phyloP scores from a whole-genome alignment of 2,113 vertebrate species.

The Crotalus viridis region DNA sequence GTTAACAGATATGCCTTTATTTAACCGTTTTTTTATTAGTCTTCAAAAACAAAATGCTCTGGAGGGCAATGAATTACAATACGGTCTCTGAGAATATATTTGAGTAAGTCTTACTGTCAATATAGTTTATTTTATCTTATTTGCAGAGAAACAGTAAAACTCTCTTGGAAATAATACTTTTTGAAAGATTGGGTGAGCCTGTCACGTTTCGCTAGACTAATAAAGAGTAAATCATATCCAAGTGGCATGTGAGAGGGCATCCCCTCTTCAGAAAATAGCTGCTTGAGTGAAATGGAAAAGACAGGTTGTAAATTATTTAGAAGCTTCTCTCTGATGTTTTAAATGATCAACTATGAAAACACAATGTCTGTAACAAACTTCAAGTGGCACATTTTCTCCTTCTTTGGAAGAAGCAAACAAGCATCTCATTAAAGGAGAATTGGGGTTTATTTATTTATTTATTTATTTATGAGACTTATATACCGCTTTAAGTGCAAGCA shows the following conservation, averaged over 20 bases:
- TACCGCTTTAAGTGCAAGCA: no score
- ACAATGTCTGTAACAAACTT: conserved; percentile 46
- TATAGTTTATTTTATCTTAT: neutral
- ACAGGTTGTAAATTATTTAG: conserved; percentile 44
- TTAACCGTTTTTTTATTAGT: neutral
- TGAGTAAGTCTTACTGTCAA: neutral
- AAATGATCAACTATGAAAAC: conserved; percentile 50
- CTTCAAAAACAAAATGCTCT: conserved; percentile 14
- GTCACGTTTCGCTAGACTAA: conserved; percentile 41
- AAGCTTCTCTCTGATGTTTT: conserved; percentile 40
- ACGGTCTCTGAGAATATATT: conserved; percentile 40
- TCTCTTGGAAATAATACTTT: conserved; percentile 42
- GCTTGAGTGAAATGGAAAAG: conserved; percentile 50
- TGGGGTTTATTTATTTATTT: neutral
- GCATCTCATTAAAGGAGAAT: neutral
- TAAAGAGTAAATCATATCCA: conserved; percentile 54
- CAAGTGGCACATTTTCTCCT: neutral
- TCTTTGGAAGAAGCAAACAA: fast-evolving
- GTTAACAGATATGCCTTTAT: neutral
- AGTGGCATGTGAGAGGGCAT: conserved; percentile 36
- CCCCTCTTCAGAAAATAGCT: neutral
- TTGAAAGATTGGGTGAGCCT: conserved; percentile 50
- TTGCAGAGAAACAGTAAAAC: conserved; percentile 27
- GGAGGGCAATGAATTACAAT: conserved; percentile 50
- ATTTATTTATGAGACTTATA: no score